phyloP scores from a whole-genome alignment of 2,888 invertebrate species.

The Pseudanteris insignis region DNA sequence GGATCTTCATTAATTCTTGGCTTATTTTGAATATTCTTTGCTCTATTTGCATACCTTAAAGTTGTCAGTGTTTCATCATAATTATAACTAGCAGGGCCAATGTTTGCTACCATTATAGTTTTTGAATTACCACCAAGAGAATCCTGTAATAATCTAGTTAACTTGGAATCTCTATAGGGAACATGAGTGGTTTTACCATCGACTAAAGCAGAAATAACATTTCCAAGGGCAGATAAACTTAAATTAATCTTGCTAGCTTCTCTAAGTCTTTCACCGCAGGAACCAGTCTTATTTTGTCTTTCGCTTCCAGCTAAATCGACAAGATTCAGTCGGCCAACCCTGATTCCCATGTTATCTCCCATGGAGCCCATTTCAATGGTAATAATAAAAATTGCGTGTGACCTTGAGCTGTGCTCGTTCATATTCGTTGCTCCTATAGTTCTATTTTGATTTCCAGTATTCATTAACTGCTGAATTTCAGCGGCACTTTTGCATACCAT shows the following conservation, averaged over 20 bases:
- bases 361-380: slow-evolving; percentile 92
- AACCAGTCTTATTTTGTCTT: slow-evolving; percentile 94
- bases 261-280: slow-evolving; percentile 90
- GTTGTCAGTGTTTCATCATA: slow-evolving; percentile 98
- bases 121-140: slow-evolving; percentile 98
- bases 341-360: slow-evolving; percentile 68
- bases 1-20: slow-evolving; percentile 99
- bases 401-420: slow-evolving; percentile 98
- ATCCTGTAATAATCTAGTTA: slow-evolving; percentile 95
- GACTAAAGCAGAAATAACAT: slow-evolving; percentile 96
- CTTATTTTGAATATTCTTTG: slow-evolving; percentile 98
- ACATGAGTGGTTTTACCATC: slow-evolving; percentile 93
- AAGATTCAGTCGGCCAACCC: slow-evolving; percentile 95
- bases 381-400: slow-evolving; percentile 98
- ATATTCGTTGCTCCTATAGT: slow-evolving; percentile 96
- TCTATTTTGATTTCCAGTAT: slow-evolving; percentile 90
- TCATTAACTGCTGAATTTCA: slow-evolving; percentile 95
- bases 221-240: slow-evolving; percentile 95
- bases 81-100: slow-evolving; percentile 97
- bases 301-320: slow-evolving; percentile 99
- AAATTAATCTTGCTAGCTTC: slow-evolving; percentile 98
- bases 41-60: slow-evolving; percentile 94
- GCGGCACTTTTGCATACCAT: slow-evolving; percentile 92
- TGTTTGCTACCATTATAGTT: slow-evolving; percentile 99
- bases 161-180: slow-evolving; percentile 96